phyloP scores from a whole-genome alignment of 2,797 vertebrate species.

The Poeciliopsis presidionis region DNA sequence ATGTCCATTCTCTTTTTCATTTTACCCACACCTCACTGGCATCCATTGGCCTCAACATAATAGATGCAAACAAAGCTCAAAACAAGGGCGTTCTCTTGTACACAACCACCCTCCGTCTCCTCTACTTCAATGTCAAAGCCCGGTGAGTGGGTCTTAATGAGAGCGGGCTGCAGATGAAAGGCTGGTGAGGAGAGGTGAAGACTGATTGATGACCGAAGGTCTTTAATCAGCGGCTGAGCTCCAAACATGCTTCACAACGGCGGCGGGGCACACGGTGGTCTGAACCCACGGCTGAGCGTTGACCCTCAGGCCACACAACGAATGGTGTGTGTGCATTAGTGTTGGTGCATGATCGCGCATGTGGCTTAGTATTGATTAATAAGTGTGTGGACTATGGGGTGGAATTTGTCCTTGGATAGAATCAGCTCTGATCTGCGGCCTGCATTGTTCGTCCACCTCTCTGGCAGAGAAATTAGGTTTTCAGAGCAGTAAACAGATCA shows the following conservation, averaged over 20 bases:
- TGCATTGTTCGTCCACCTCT: slow-evolving; percentile 53
- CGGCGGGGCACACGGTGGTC: slow-evolving; percentile 19
- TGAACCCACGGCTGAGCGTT: slow-evolving; percentile 34
- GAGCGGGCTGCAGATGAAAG: slow-evolving; percentile 75
- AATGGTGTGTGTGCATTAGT: slow-evolving; percentile 23
- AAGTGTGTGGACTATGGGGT: slow-evolving; percentile 40
- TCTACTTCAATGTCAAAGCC: slow-evolving; percentile 73
- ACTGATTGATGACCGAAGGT: slow-evolving; percentile 75
- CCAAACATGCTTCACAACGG: slow-evolving; percentile 68
- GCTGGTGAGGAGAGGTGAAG: slow-evolving; percentile 55
- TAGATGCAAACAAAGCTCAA: slow-evolving; percentile 64
- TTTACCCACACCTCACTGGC: slow-evolving; percentile 40
- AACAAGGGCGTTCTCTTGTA: slow-evolving; percentile 55
- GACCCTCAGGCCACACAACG: slow-evolving; percentile 50
- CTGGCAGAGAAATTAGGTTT: slow-evolving; percentile 48
- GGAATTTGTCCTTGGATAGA: slow-evolving; percentile 55
- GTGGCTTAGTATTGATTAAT: slow-evolving; percentile 47
- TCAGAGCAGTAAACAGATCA: slow-evolving; percentile 65
- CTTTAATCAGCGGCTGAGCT: slow-evolving; percentile 76
- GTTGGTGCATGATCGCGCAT: background rate
- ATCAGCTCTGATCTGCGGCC: slow-evolving; percentile 48
- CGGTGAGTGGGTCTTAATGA: slow-evolving; percentile 71
- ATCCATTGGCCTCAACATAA: slow-evolving; percentile 54
- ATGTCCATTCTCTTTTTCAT: slow-evolving; percentile 42
- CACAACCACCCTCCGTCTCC: slow-evolving; percentile 53